Base-by-base conservation (phyloP, 2,888 invertebrate species). In the Scelioninae gen. 2 region DNA sequence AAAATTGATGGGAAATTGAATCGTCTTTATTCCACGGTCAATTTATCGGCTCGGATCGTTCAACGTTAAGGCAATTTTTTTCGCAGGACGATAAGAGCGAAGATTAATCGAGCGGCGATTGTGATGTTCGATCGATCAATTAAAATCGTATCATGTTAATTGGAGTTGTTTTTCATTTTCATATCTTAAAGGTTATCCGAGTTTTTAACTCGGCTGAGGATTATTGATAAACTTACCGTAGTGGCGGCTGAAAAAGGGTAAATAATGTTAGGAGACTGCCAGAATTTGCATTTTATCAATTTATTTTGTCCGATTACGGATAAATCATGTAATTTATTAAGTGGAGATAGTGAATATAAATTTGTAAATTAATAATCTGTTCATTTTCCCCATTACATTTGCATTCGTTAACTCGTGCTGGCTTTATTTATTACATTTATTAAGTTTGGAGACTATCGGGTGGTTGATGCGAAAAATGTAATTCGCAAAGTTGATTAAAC, bases 1-100 rank as follows among this genome's bases (percentile, higher is more conserved):
- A 16, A 15, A 39, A 28, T 33, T 11, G 28, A 28, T 41, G 33
- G 16, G 15, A 22, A 45, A 65, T 65, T 55, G 45, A 65, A 28
- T 46, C 55, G 33, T 46, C 53, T 35, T 58, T 45, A 35, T 58
- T 25, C 25, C 4, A 25, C 25, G 25, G 25, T 3, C 25, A 25
- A 25, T 25, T 25, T 6, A 25, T 25, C n/a, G n/a, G n/a, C n/a
- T n/a, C n/a, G n/a, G n/a, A n/a, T n/a, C n/a, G n/a, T n/a, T n/a
- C n/a, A n/a, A n/a, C n/a, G n/a, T n/a, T n/a, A n/a, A n/a, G n/a
- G n/a, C n/a, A n/a, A n/a, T n/a, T n/a, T n/a, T n/a, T n/a, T n/a
- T n/a, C n/a, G n/a, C n/a, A n/a, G n/a, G n/a, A n/a, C n/a, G n/a
- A n/a, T n/a, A n/a, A n/a, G n/a, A n/a, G n/a, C n/a, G n/a, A n/a